Percentiles rank a stretch among this genome's conserved stretches.
Evolutionary conservation across 2,888 invertebrate species (phyloP).

Genomic region (Agrilus cyanescens): DNA sequence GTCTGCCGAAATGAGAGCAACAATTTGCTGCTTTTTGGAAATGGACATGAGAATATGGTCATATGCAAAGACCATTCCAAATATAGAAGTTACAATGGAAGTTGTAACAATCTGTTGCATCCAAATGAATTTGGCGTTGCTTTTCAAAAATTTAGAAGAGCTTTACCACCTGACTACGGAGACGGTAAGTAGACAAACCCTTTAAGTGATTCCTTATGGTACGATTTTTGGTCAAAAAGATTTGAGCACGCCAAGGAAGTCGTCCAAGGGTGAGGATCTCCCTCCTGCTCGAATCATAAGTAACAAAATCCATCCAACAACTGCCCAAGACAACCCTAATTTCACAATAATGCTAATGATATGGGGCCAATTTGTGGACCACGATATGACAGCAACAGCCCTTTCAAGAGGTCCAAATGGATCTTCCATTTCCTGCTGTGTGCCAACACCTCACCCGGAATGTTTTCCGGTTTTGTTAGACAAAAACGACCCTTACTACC

Average conservation of each 20-base stretch:
- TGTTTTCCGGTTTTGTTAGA: conserved; percentile 66
- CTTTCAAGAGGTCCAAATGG: conserved; percentile 61
- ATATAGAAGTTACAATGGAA: conserved; percentile 60
- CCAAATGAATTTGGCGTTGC: conserved; percentile 58
- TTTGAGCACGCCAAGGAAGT: conserved; percentile 50
- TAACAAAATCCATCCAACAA: conserved; percentile 58
- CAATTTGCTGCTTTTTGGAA: neutral
- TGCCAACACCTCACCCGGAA: conserved; percentile 50
- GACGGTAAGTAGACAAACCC: conserved; percentile 45
- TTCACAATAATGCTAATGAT: conserved; percentile 78
- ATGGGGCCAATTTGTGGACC: conserved; percentile 82
- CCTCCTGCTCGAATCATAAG: conserved; percentile 71
- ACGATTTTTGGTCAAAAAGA: conserved; percentile 32
- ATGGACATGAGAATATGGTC: conserved; percentile 10
- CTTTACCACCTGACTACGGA: conserved; percentile 61
- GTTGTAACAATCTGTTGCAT: conserved; percentile 61
- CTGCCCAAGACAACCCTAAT: conserved; percentile 58
- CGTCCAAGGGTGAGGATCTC: conserved; percentile 40
- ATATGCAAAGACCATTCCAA: conserved; percentile 20
- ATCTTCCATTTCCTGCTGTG: conserved; percentile 60
- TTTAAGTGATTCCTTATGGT: neutral
- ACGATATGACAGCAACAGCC: conserved; percentile 78
- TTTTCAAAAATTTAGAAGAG: conserved; percentile 60
- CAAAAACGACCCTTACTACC: conserved; percentile 56
- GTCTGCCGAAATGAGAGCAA: conserved; percentile 6